phyloP scores from a whole-genome alignment of 1,140 invertebrate genomes.

The Arion vulgaris region DNA sequence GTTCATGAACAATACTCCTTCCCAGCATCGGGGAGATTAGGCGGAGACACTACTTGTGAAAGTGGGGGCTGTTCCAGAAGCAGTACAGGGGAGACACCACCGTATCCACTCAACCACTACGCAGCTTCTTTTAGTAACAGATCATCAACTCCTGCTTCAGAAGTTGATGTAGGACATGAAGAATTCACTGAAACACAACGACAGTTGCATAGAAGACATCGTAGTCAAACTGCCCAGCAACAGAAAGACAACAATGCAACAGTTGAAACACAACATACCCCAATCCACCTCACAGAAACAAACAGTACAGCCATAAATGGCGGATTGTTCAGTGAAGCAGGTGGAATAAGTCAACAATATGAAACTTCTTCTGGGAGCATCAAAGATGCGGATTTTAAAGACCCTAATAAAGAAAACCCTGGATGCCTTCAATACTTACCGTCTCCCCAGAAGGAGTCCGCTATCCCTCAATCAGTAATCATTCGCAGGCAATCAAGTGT shows the following conservation, averaged over 20 bases:
- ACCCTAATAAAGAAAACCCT: not conserved
- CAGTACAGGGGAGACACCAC: slow-evolving; percentile 57
- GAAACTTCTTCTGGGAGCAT: not conserved
- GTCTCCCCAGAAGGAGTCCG: slow-evolving; percentile 41
- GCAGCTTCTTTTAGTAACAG: slow-evolving; percentile 63
- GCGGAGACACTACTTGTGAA: not conserved
- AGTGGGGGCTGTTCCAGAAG: slow-evolving; percentile 50
- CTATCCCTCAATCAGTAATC: slow-evolving; percentile 43
- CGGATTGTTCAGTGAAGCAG: not conserved
- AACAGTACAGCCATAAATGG: not conserved
- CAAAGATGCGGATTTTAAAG: not conserved
- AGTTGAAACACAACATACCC: not conserved
- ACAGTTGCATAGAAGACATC: slow-evolving; percentile 37
- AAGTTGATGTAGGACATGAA: slow-evolving; percentile 63
- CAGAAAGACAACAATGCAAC: not conserved
- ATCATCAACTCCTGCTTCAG: slow-evolving; percentile 67
- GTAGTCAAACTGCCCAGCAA: slow-evolving; percentile 9
- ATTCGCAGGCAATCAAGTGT: slow-evolving; percentile 36
- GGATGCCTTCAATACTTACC: not conserved
- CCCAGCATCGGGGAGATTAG: not conserved
- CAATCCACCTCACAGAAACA: not conserved
- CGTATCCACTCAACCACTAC: slow-evolving; percentile 46
- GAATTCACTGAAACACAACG: slow-evolving; percentile 65
- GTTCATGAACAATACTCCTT: slow-evolving; percentile 15
- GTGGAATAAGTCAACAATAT: not conserved